A percentile compares a stretch with the other conserved stretches of the same genome.
These are phyloP conservation scores for Microplitis manilae DNA, from an alignment of 2,888 invertebrate species.

Conservation along the genomic window DNA sequence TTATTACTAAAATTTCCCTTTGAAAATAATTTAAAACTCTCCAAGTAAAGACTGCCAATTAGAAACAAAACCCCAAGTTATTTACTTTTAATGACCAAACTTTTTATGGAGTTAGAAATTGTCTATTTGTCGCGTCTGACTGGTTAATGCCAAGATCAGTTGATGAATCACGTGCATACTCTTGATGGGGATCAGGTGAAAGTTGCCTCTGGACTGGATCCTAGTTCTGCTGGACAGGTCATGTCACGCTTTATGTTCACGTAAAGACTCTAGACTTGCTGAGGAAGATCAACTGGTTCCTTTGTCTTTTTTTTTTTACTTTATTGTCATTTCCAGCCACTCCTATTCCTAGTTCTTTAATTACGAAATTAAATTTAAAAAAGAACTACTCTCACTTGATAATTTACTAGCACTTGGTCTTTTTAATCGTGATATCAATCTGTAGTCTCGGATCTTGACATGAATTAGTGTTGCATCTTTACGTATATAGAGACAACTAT, in stretches of 20 bases:
- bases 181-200: constrained; percentile 49
- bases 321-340: constrained; percentile 9
- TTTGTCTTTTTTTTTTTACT: constrained; percentile 36
- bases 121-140: background rate
- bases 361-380: too few species aligned
- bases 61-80: too few species aligned
- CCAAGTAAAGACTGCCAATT: too few species aligned
- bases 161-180: constrained; percentile 43
- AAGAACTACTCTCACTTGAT: too few species aligned
- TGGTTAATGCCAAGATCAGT: constrained; percentile 50
- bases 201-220: constrained; percentile 44
- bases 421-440: background rate
- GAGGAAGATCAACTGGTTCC: constrained; percentile 12
- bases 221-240: constrained; percentile 37
- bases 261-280: constrained; percentile 14
- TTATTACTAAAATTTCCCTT: constrained; percentile 9
- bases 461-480: too few species aligned
- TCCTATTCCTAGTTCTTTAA: too few species aligned
- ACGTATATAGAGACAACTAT: too few species aligned
- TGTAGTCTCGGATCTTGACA: background rate
- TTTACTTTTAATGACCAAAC: background rate
- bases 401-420: constrained; percentile 5
- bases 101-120: constrained; percentile 11
- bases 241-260: constrained; percentile 45
- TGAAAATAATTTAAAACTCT: constrained; percentile 23